Evolutionary conservation across 1,140 invertebrate species (phyloP).

Genomic region (Zophobas morio): DNA sequence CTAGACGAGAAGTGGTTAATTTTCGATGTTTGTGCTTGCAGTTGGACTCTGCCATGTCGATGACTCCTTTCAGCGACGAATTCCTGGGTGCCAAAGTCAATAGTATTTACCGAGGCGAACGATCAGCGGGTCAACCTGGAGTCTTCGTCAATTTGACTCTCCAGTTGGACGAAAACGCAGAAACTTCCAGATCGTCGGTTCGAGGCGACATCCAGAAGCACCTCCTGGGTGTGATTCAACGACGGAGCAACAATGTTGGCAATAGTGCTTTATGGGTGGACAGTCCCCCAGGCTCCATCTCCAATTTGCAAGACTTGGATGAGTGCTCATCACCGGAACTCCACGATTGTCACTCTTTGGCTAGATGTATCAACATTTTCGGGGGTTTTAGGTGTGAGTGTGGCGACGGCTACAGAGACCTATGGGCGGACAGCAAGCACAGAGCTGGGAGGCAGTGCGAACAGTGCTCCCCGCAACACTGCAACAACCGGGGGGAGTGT

Average conservation of each 20-base stretch:
- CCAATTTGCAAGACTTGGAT: slow-evolving; percentile 80
- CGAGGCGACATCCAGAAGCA: slow-evolving; percentile 86
- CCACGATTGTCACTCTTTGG: slow-evolving; percentile 92
- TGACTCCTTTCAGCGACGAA: slow-evolving; percentile 89
- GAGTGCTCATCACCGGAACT: slow-evolving; percentile 88
- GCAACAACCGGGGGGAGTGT: slow-evolving; percentile 88
- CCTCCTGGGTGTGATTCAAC: slow-evolving; percentile 85
- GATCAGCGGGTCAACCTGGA: slow-evolving; percentile 76
- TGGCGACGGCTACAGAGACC: slow-evolving; percentile 83
- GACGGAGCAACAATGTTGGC: slow-evolving; percentile 88
- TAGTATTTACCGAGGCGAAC: slow-evolving; percentile 82
- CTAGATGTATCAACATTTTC: slow-evolving; percentile 90
- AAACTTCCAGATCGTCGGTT: slow-evolving; percentile 78
- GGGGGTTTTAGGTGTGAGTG: slow-evolving; percentile 92
- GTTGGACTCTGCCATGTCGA: slow-evolving; percentile 91
- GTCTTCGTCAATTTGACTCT: slow-evolving; percentile 90
- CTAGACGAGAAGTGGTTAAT: neutral
- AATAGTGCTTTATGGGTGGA: slow-evolving; percentile 88
- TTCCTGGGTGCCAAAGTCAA: slow-evolving; percentile 87
- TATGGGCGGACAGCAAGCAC: slow-evolving; percentile 75
- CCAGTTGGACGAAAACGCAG: slow-evolving; percentile 79
- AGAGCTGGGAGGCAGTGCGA: slow-evolving; percentile 82
- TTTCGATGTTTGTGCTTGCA: slow-evolving; percentile 64
- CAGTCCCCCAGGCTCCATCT: slow-evolving; percentile 75
- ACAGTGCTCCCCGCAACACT: slow-evolving; percentile 83